Evolutionary conservation across 2,797 vertebrate species (phyloP).

Genomic region (Paratrypauchen microcephalus): DNA sequence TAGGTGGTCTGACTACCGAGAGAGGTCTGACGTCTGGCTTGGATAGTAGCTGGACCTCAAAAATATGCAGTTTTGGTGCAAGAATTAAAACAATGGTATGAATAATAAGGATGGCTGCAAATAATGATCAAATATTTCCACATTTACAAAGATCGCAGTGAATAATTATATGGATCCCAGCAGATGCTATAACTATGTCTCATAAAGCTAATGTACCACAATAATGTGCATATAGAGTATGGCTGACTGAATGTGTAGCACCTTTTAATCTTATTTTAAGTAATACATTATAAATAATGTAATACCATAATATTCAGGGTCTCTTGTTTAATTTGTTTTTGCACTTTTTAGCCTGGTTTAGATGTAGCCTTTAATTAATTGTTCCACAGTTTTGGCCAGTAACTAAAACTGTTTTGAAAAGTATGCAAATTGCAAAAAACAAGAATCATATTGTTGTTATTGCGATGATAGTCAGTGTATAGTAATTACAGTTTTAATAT

Average conservation of each 20-base stretch:
- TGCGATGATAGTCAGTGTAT: too few species aligned
- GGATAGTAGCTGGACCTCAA: not conserved
- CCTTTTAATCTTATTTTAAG: not conserved
- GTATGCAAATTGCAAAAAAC: not conserved
- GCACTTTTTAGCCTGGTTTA: not conserved
- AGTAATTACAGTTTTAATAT: too few species aligned
- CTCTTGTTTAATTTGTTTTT: not conserved
- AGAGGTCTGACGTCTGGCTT: not conserved
- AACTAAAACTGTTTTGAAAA: not conserved
- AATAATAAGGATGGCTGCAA: not conserved
- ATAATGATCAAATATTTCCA: not conserved
- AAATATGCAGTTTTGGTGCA: not conserved
- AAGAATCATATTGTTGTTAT: not conserved
- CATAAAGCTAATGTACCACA: not conserved
- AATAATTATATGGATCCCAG: not conserved
- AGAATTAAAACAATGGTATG: not conserved
- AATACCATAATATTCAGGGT: not conserved
- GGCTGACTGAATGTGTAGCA: not conserved
- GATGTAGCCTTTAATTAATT: not conserved
- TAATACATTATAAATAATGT: not conserved
- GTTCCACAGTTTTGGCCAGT: not conserved
- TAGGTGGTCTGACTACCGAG: slow-evolving; percentile 44
- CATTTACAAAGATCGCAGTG: not conserved
- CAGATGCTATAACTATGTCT: not conserved
- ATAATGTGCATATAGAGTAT: not conserved